Percentiles rank a stretch among this genome's conserved stretches.
Conservation (phyloP, 2,888 invertebrate species). For the Acanthosepion lycidas region DNA sequence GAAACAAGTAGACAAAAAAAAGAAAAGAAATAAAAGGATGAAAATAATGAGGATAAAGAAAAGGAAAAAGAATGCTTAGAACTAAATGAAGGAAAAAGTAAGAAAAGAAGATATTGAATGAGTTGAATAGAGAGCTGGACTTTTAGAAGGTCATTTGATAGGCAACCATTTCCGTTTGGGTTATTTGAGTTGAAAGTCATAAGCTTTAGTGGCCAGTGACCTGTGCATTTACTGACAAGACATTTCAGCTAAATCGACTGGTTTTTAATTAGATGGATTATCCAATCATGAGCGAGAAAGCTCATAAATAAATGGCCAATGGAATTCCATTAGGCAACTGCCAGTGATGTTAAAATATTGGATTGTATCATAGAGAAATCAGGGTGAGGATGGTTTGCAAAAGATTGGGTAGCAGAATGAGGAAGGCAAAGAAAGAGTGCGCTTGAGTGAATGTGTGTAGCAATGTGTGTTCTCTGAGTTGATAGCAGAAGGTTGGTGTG, state of each 20-base stretch:
- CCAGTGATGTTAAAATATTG: slow-evolving; percentile 33
- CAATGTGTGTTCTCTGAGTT: background rate
- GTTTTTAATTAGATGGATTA: slow-evolving; percentile 33
- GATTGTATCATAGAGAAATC: background rate
- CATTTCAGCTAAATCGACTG: slow-evolving; percentile 33
- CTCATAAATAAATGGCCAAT: slow-evolving; percentile 22
- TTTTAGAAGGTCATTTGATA: background rate
- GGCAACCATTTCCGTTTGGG: slow-evolving; percentile 5
- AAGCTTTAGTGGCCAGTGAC: background rate
- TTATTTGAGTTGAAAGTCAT: slow-evolving; percentile 21
- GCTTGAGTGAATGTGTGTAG: background rate
- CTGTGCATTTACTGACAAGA: background rate
- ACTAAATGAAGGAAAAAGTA: background rate
- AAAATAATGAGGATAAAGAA: background rate
- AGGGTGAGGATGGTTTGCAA: background rate
- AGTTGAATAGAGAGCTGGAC: background rate
- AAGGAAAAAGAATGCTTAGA: background rate
- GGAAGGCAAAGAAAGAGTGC: background rate
- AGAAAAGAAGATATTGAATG: background rate
- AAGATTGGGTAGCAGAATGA: background rate
- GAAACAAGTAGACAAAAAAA: background rate
- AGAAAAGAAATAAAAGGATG: background rate
- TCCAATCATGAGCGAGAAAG: slow-evolving; percentile 33
- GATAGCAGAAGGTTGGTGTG: background rate
- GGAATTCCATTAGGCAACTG: slow-evolving; percentile 22